phyloP scores from a whole-genome alignment of 1,140 invertebrate species.

The Atopsyche davidsoni region DNA sequence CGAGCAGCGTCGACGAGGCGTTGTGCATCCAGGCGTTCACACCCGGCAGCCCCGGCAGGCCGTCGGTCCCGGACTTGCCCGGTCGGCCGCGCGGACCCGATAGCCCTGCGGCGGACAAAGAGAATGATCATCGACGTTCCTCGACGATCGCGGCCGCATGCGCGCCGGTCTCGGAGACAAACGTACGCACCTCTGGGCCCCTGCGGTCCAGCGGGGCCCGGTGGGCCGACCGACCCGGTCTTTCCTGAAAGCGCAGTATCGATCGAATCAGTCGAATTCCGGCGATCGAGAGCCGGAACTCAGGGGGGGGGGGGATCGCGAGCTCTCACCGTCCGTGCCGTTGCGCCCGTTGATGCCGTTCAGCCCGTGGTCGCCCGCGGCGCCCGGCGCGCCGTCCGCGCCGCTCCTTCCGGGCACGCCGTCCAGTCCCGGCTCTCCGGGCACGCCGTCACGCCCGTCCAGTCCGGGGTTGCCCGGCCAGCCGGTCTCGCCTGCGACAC shows the following conservation, averaged over 20 bases:
- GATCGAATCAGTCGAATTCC: no score
- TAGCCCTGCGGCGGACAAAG: constrained; percentile 46
- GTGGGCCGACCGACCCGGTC: constrained; percentile 50
- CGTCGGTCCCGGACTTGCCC: constrained; percentile 62
- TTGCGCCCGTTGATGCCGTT: constrained; percentile 66
- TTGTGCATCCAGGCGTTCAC: constrained; percentile 68
- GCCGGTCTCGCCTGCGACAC: constrained; percentile 48
- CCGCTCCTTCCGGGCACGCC: constrained; percentile 76
- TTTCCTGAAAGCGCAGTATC: constrained; percentile 43
- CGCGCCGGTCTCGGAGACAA: constrained; percentile 60
- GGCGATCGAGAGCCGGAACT: no score
- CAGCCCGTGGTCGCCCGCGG: constrained; percentile 59
- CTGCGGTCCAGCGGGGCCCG: constrained; percentile 53
- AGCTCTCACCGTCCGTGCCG: constrained; percentile 67
- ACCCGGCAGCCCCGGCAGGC: constrained; percentile 63
- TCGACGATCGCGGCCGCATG: constrained; percentile 66
- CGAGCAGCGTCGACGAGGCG: constrained; percentile 60
- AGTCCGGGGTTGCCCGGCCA: constrained; percentile 65
- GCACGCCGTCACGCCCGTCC: constrained; percentile 79
- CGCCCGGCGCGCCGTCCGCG: constrained; percentile 62
- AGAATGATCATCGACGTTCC: constrained; percentile 29
- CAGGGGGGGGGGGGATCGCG: constrained; percentile 27
- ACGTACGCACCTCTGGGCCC: constrained; percentile 41
- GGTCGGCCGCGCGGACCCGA: constrained; percentile 62
- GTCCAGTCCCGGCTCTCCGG: constrained; percentile 80